A percentile compares a stretch with the other conserved stretches of the same genome.
Conservation (phyloP, 2,113 vertebrate species). For the Phaethon lepturus region DNA sequence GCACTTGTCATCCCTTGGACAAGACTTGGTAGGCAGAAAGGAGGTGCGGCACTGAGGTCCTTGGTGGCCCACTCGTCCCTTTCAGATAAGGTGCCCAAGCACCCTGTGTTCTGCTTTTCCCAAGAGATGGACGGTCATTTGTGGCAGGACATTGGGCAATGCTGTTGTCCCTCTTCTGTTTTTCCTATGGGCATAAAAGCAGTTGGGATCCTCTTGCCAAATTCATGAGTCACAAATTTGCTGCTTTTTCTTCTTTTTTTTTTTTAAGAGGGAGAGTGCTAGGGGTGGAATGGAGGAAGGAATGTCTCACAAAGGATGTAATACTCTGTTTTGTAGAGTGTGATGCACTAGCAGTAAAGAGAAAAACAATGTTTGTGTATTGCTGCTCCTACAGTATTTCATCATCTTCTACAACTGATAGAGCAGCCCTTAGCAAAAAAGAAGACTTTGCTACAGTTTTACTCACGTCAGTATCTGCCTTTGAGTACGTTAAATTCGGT, state of each 20-base stretch:
- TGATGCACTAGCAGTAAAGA: slow-evolving; percentile 17
- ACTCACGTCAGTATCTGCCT: slow-evolving; percentile 40
- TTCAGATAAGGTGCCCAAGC: background rate
- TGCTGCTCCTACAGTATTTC: slow-evolving; percentile 27
- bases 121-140: background rate
- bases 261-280: background rate
- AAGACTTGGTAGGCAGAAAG: background rate
- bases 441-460: slow-evolving; percentile 23
- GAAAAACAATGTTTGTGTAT: slow-evolving; percentile 37
- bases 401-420: slow-evolving; percentile 34
- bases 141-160: background rate
- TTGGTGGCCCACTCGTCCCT: background rate
- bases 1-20: background rate
- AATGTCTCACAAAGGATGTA: background rate
- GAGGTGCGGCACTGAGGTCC: accelerated
- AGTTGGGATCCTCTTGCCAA: background rate
- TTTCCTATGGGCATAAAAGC: background rate
- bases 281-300: background rate
- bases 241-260: background rate
- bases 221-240: background rate
- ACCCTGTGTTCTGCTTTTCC: background rate
- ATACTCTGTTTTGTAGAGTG: background rate
- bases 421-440: slow-evolving; percentile 22
- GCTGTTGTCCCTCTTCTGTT: background rate
- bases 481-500: slow-evolving; percentile 46